Conservation (phyloP, 2,113 vertebrate species). For the Neodontobutis hainanensis region DNA sequence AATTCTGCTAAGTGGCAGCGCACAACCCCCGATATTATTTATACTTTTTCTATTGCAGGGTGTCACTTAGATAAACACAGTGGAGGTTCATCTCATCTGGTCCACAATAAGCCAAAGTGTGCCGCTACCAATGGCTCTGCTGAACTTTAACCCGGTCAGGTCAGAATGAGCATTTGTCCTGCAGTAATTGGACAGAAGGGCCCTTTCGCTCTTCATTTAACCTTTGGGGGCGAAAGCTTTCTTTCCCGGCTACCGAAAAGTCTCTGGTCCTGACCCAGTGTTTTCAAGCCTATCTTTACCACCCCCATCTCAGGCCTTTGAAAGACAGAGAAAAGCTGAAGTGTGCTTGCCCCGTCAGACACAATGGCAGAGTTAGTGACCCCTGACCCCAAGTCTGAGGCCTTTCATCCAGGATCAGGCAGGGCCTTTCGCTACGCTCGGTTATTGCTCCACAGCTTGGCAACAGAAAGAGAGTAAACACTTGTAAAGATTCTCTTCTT, state of each 20-base stretch:
- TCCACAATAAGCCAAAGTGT: constrained; percentile 78
- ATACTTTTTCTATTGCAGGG: constrained; percentile 73
- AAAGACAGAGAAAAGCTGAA: constrained; percentile 80
- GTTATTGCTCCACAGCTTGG: constrained; percentile 79
- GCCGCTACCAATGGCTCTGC: constrained; percentile 71
- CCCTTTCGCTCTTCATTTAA: constrained; percentile 83
- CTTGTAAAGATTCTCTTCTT: constrained; percentile 80
- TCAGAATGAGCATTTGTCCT: constrained; percentile 78
- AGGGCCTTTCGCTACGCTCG: constrained; percentile 76
- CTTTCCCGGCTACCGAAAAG: constrained; percentile 71
- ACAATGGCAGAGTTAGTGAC: constrained; percentile 84
- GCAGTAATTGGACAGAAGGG: constrained; percentile 82
- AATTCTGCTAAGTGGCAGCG: constrained; percentile 77
- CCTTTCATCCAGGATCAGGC: constrained; percentile 80
- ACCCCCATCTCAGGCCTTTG: constrained; percentile 77
- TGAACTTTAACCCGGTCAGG: constrained; percentile 75
- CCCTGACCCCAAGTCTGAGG: constrained; percentile 68
- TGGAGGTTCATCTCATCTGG: constrained; percentile 77
- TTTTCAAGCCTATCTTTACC: constrained; percentile 74
- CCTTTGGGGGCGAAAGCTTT: constrained; percentile 77
- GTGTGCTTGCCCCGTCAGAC: constrained; percentile 80
- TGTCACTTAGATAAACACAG: constrained; percentile 80
- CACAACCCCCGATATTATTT: constrained; percentile 76
- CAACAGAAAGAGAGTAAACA: constrained; percentile 79
- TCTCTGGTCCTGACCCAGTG: constrained; percentile 79